These are phyloP conservation scores for Pterocles burchelli DNA, from an alignment of 2,113 vertebrate species.

Conservation along the genomic window DNA sequence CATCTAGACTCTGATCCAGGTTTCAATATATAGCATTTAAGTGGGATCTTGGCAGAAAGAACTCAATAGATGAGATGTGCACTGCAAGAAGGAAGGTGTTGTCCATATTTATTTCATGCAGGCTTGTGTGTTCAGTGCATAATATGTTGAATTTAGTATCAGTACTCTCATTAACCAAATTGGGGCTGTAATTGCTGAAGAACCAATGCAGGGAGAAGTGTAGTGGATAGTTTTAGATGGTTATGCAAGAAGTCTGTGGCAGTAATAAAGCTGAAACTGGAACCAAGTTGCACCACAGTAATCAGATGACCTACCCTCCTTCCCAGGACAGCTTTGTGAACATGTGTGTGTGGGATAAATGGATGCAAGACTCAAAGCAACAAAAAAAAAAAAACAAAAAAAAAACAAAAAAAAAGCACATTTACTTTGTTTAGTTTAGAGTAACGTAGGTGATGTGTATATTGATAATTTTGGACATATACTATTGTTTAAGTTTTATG, in stretches of 20 bases:
- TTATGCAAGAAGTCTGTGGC: neutral
- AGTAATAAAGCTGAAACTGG: neutral
- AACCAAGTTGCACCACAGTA: neutral
- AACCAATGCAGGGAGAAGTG: neutral
- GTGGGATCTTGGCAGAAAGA: neutral
- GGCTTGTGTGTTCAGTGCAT: neutral
- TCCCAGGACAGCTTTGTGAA: neutral
- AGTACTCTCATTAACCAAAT: neutral
- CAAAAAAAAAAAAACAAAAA: neutral
- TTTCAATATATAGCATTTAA: neutral
- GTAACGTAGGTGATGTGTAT: neutral
- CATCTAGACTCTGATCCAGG: neutral
- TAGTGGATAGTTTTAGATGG: neutral
- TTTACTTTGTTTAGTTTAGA: neutral
- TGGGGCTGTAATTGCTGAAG: neutral
- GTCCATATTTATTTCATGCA: neutral
- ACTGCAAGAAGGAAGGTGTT: neutral
- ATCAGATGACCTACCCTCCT: neutral
- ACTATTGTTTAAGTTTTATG: neutral
- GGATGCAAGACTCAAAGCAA: neutral
- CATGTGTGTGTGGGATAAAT: neutral
- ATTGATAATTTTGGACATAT: neutral
- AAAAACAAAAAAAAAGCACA: neutral
- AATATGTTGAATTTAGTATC: neutral
- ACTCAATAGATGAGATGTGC: neutral